These are phyloP conservation scores for Myiotriccus ornatus DNA, from an alignment of 2,797 vertebrate genomes.

Conservation along the genomic window DNA sequence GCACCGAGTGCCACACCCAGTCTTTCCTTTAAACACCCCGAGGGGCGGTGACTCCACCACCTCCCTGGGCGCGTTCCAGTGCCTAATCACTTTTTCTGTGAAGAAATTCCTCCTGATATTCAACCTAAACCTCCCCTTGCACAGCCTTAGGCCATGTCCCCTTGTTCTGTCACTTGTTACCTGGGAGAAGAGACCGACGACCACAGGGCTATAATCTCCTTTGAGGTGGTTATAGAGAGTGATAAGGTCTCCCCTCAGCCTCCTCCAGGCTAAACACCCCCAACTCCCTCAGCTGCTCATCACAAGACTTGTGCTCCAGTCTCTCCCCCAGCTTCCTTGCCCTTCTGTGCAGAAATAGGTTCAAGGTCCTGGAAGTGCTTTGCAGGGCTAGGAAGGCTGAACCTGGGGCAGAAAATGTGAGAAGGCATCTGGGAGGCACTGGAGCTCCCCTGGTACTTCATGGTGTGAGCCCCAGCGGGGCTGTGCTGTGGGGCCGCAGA, in stretches of 20 bases:
- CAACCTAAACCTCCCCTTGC: accelerated
- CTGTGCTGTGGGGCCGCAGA: neutral
- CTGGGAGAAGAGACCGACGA: too few species aligned
- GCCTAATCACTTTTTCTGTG: neutral
- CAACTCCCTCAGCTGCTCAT: neutral
- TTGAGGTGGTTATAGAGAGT: too few species aligned
- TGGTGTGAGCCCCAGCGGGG: accelerated
- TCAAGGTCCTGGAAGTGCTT: neutral
- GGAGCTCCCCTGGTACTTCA: neutral
- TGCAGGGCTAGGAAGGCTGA: neutral
- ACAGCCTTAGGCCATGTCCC: too few species aligned
- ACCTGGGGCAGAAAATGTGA: neutral
- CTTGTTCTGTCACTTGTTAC: neutral
- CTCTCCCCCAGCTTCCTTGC: neutral
- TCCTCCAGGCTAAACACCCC: neutral
- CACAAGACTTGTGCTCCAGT: too few species aligned
- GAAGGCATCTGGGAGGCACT: neutral
- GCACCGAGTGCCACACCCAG: too few species aligned
- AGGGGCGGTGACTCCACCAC: accelerated
- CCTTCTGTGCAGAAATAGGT: neutral
- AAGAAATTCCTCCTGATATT: neutral
- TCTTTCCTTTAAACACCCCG: too few species aligned
- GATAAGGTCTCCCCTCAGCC: too few species aligned
- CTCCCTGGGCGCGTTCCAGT: too few species aligned
- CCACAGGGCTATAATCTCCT: neutral